These are phyloP conservation scores for Microctonus hyperodae DNA, from an alignment of 2,888 invertebrate genomes.

Conservation along the genomic window DNA sequence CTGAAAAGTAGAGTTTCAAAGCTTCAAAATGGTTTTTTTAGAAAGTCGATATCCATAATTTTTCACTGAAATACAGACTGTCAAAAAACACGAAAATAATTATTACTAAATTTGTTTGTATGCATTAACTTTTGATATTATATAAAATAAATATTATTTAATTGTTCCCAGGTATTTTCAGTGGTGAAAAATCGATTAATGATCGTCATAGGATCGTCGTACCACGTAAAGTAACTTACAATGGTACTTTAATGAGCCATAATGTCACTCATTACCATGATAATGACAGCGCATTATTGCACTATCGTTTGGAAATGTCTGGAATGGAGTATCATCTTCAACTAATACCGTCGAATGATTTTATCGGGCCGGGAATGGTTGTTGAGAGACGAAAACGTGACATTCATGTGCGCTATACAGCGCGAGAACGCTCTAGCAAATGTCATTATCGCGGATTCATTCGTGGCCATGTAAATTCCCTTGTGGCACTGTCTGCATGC, in stretches of 20 bases:
- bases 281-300: slow-evolving; percentile 65
- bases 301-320: slow-evolving; percentile 64
- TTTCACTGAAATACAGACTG: too few relatives aligned
- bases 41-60: too few relatives aligned
- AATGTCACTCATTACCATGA: slow-evolving; percentile 67
- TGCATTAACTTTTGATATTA: too few relatives aligned
- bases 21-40: too few relatives aligned
- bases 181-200: slow-evolving; percentile 64
- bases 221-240: slow-evolving; percentile 69
- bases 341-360: slow-evolving; percentile 56
- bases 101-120: neutral
- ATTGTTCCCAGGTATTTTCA: slow-evolving; percentile 63
- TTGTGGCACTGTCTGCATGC: slow-evolving; percentile 82
- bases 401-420: slow-evolving; percentile 52
- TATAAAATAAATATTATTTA: too few relatives aligned
- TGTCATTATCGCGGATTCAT: slow-evolving; percentile 85
- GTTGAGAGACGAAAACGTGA: slow-evolving; percentile 72
- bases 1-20: too few relatives aligned
- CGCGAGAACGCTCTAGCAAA: slow-evolving; percentile 64
- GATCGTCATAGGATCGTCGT: slow-evolving; percentile 68
- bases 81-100: too few relatives aligned
- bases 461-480: slow-evolving; percentile 73
- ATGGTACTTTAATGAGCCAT: slow-evolving; percentile 68
- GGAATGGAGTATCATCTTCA: slow-evolving; percentile 60
- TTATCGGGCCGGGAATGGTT: slow-evolving; percentile 67